Evolutionary conservation across 2,888 invertebrate genomes (phyloP), one percentile per base, ranked within the genome.

Genomic region (Zaprionus bogoriensis): DNA sequence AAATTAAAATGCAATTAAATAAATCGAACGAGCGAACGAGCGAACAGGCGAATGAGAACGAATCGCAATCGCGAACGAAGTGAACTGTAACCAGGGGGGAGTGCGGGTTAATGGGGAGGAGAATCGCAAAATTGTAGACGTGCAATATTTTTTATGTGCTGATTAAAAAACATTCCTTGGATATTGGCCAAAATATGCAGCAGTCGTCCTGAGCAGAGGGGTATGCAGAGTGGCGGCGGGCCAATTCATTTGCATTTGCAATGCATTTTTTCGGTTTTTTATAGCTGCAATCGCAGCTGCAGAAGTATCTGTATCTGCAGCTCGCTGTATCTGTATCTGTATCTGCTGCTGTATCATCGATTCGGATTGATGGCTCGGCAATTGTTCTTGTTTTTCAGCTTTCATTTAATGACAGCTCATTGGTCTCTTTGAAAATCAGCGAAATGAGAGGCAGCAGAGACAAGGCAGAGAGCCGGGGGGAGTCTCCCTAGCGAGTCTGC

Each of bases 151-250:
- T 83, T 83, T 87, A 81, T 87, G 87, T 77, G 78, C 87, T 87
- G 89, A 89, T 88, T 85, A 89, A 89, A 89, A 89, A 89, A 83
- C 80, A 88, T 89, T 85, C 80, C 74, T 88, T 88, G 88, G 88
- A 82, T 87, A 89, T 89, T 87, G 89, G 88, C 88, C 88, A 88
- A 88, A 88, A 89, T 88, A 88, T 88, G 88, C 76, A 69, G 70
- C 64, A 60, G 38, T 60, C 32, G 27, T 46, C 39, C 25, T 39
- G 50, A 30, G 22, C 64, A n/a, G n/a, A n/a, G n/a, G n/a, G n/a
- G n/a, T n/a, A n/a, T n/a, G n/a, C n/a, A n/a, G n/a, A n/a, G n/a
- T n/a, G n/a, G n/a, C 50, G 51, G 14, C n/a, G 67, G 66, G 57
- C 65, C 86, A 85, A 79, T 86, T 69, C 69, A 75, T 75, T 75